phyloP scores from a whole-genome alignment of 2,113 vertebrate species.

The Caranx ignobilis region DNA sequence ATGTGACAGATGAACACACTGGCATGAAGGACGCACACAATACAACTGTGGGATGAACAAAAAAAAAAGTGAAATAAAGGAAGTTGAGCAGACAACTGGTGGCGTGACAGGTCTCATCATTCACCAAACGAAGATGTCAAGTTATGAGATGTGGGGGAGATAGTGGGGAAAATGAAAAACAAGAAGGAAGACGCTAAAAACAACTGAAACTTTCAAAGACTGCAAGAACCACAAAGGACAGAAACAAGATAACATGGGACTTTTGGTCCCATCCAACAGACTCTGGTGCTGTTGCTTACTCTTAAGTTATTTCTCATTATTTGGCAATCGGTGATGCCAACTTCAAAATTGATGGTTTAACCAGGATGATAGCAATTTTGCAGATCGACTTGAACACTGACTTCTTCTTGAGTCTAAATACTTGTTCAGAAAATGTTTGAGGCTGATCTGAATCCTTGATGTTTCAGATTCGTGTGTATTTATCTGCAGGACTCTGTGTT shows the following conservation, averaged over 20 bases:
- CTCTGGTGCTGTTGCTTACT: neutral
- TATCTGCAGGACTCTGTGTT: conserved; percentile 1
- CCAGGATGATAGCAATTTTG: too few relatives aligned
- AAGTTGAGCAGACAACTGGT: neutral
- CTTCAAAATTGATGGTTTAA: too few relatives aligned
- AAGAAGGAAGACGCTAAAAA: neutral
- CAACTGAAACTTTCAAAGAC: neutral
- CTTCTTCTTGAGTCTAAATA: too few relatives aligned
- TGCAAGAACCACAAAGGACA: neutral
- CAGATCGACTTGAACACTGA: neutral
- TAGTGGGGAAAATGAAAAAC: neutral
- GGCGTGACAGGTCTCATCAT: conserved; percentile 22
- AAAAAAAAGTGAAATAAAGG: conserved; percentile 20
- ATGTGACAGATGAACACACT: conserved; percentile 33
- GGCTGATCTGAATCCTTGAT: neutral
- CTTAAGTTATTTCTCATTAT: neutral
- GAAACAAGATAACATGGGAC: neutral
- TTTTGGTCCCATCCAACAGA: neutral
- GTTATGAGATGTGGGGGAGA: conserved; percentile 9
- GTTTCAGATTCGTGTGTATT: conserved; percentile 9
- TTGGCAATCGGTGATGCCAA: too few relatives aligned
- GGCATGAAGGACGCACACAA: neutral
- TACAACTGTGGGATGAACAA: conserved; percentile 3
- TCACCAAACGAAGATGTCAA: conserved; percentile 35
- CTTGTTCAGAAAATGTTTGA: neutral